Evolutionary conservation across 2,113 vertebrate species (phyloP), one percentile per base, ranked within the genome.

Genomic region (Mixornis gularis): DNA sequence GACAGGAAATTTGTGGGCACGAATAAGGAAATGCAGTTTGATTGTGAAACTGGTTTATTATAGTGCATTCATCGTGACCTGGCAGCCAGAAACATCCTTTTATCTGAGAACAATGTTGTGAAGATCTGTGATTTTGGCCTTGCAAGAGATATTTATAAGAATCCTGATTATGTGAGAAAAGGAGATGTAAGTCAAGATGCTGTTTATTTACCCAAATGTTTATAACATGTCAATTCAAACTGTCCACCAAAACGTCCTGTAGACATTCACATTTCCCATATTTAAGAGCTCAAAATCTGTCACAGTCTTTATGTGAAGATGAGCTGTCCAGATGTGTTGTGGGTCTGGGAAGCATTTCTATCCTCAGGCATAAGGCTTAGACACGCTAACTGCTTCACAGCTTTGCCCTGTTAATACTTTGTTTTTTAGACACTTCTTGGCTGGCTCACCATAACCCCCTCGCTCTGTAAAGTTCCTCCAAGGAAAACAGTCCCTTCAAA

Each of bases 71-170:
- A 99, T 94, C 97, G 99, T 92, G 99, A 99, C 95, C 98, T 99
- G 97, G 99, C 99, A 52, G 99, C 99, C 26, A 97, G 99, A 79
- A 99, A 99, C 83, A 97, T 99, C 95, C 97, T 99, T 95, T 97
- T 99, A 94, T 98, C 99, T 62, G 98, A 99, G 94, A 99, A 99
- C 95, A 99, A 99, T 65, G 98, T 99, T 82, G 99, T 99, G 93
- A 99, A 99, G 97, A 99, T 99, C 95, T 99, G 99, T 85, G 99
- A 99, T 96, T 99, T 99, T 55, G 99, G 99, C 91, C 97, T 99
- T 3, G 99, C 98, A 92, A 97, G 98, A 95, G 99, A 99, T 95
- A 98, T 99, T 97, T 99, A 99, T 97, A 99, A 98, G 98, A 98
- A 99, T 95, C 98, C 98, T 5, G 98, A 99, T 96, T 99, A 99